Conservation (phyloP, 2,888 invertebrate genomes). For the Operophtera brumata region DNA sequence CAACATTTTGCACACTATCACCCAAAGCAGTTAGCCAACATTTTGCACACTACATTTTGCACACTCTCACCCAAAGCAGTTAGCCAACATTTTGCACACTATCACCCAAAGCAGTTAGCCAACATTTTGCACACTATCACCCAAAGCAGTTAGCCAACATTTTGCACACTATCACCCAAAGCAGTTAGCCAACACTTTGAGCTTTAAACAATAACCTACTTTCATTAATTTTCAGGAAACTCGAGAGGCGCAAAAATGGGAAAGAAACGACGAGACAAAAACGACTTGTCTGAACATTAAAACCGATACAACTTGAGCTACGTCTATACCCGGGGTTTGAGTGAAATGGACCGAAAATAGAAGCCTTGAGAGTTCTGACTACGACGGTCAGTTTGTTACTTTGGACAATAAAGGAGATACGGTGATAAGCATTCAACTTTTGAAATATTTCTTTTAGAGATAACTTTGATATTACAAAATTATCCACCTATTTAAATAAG, state of each 20-base stretch:
- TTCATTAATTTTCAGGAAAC: conserved; percentile 16
- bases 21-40: too few species aligned
- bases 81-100: too few species aligned
- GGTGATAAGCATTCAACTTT: conserved; percentile 14
- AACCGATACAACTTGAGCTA: conserved; percentile 7
- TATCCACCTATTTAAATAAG: too few species aligned
- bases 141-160: too few species aligned
- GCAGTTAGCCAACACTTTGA: too few species aligned
- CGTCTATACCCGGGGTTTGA: neutral
- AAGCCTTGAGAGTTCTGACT: conserved; percentile 8
- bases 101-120: too few species aligned
- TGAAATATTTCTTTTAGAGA: conserved; percentile 7
- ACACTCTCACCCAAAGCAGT: too few species aligned
- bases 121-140: too few species aligned
- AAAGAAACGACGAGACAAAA: conserved; percentile 18
- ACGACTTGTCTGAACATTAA: conserved; percentile 8
- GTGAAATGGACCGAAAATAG: neutral
- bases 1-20: too few species aligned
- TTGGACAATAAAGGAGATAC: conserved; percentile 5
- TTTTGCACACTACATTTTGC: too few species aligned
- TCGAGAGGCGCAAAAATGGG: conserved; percentile 7
- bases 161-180: too few species aligned
- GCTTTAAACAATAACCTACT: neutral
- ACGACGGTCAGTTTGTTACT: conserved; percentile 1
- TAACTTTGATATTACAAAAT: neutral